Conservation (phyloP, 1,140 invertebrate species). For the Gonatopus flavifemur region DNA sequence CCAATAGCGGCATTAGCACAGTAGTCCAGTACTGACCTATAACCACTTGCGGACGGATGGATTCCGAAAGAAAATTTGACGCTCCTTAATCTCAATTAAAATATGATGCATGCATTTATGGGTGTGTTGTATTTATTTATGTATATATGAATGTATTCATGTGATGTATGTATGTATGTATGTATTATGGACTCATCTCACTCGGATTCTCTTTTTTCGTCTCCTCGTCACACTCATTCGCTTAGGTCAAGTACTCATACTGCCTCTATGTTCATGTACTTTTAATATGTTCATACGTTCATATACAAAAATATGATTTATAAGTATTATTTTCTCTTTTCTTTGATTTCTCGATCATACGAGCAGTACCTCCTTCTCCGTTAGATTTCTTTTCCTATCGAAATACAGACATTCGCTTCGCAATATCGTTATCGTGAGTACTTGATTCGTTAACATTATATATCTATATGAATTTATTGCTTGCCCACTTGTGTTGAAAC, state of each 20-base stretch:
- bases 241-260: conserved; percentile 51
- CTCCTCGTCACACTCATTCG: conserved; percentile 29
- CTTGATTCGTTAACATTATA: too few species aligned
- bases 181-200: conserved; percentile 12
- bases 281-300: conserved; percentile 14
- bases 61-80: too few species aligned
- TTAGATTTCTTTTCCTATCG: conserved; percentile 26
- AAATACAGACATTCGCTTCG: conserved; percentile 34
- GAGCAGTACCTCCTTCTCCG: conserved; percentile 25
- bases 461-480: too few species aligned
- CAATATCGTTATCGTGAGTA: conserved; percentile 36
- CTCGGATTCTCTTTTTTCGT: conserved; percentile 9
- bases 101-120: too few species aligned
- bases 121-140: too few species aligned
- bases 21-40: conserved; percentile 60
- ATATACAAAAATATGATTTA: conserved; percentile 9
- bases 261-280: conserved; percentile 38
- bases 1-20: conserved; percentile 54
- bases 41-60: conserved; percentile 56
- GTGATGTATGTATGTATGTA: too few species aligned
- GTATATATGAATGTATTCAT: too few species aligned
- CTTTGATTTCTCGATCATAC: too few species aligned
- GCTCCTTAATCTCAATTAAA: too few species aligned
- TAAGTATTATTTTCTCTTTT: neutral
- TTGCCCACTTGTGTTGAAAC: too few species aligned